These are phyloP conservation scores for Sebastes kiyomatsui DNA, from an alignment of 2,797 vertebrate genomes.

Conservation along the genomic window DNA sequence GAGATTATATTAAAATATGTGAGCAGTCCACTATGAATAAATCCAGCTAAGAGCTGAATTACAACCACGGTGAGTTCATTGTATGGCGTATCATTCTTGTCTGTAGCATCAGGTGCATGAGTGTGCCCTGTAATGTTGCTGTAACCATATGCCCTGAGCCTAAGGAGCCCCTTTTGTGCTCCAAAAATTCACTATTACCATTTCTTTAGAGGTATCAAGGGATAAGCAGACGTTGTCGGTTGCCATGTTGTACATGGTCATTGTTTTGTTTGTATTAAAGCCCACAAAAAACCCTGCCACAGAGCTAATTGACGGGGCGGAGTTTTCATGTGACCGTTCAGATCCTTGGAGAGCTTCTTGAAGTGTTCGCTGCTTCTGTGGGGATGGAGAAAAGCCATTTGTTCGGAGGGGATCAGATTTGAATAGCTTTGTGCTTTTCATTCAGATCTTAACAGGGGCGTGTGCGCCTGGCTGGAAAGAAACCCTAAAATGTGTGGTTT, in stretches of 20 bases:
- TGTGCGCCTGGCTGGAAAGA: slow-evolving; percentile 60
- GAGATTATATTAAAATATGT: slow-evolving; percentile 26
- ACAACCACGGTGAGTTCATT: slow-evolving; percentile 36
- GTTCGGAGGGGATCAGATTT: slow-evolving; percentile 76
- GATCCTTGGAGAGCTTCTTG: slow-evolving; percentile 79
- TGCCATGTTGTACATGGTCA: slow-evolving; percentile 74
- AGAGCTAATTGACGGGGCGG: slow-evolving; percentile 79
- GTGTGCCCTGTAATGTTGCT: slow-evolving; percentile 47
- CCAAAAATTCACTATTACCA: slow-evolving; percentile 71
- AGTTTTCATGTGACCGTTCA: slow-evolving; percentile 66
- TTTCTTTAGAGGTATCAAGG: slow-evolving; percentile 75
- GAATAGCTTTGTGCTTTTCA: slow-evolving; percentile 76
- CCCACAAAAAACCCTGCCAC: slow-evolving; percentile 69
- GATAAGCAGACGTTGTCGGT: slow-evolving; percentile 69
- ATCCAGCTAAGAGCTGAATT: slow-evolving; percentile 42
- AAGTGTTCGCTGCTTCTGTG: slow-evolving; percentile 74
- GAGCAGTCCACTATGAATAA: slow-evolving; percentile 32
- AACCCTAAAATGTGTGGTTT: slow-evolving; percentile 74
- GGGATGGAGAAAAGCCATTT: slow-evolving; percentile 80
- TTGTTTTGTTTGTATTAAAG: slow-evolving; percentile 81
- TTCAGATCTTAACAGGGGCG: slow-evolving; percentile 75
- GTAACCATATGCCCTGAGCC: slow-evolving; percentile 58
- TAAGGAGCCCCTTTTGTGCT: slow-evolving; percentile 65
- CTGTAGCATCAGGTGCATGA: slow-evolving; percentile 70
- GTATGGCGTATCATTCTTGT: slow-evolving; percentile 31